Evolutionary conservation across 2,113 vertebrate species (phyloP).

Genomic region (Rhinopomastus cyanomelas): DNA sequence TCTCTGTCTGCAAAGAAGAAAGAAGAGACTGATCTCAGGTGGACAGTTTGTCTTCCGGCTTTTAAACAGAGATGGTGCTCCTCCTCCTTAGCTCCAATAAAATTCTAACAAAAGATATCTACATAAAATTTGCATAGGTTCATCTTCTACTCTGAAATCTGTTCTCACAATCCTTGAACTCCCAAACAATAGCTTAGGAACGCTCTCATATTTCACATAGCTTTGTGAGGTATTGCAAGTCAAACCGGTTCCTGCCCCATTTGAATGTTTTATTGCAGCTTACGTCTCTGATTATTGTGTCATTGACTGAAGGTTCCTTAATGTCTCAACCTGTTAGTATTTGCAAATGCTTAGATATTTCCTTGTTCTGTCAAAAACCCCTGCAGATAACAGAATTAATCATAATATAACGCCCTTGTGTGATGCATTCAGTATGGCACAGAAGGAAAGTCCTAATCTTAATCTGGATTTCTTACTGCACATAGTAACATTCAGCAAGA

Average conservation of each 20-base stretch:
- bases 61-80: slow-evolving; percentile 34
- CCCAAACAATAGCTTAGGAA: not conserved
- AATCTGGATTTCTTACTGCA: not conserved
- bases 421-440: not conserved
- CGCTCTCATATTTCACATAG: slow-evolving; percentile 36
- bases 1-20: not conserved
- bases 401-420: not conserved
- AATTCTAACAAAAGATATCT: not conserved
- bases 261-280: not conserved
- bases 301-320: not conserved
- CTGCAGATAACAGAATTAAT: not conserved
- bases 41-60: not conserved
- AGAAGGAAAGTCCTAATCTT: not conserved
- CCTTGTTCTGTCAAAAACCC: not conserved
- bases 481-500: not conserved
- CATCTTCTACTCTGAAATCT: not conserved
- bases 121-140: slow-evolving; percentile 50
- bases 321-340: not conserved
- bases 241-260: slow-evolving; percentile 27
- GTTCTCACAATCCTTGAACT: slow-evolving; percentile 26
- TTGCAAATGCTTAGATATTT: not conserved
- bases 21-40: not conserved
- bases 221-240: not conserved
- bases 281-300: not conserved
- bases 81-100: not conserved